Base-by-base conservation (phyloP, 2,797 vertebrate genomes). In the Falco concolor region DNA sequence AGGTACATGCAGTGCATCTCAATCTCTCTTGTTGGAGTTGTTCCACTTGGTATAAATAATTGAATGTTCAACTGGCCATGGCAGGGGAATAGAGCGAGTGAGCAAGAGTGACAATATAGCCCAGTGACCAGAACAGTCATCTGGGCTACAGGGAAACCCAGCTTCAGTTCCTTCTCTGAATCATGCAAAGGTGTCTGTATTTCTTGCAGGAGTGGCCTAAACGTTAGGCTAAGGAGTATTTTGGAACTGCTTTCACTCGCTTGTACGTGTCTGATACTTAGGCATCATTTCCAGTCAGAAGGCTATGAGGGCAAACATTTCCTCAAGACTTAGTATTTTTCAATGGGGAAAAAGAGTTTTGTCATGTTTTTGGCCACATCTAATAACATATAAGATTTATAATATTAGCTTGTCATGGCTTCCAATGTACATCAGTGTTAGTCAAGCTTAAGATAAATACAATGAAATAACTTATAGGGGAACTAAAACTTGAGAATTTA, bases 401-500 rank as follows among this genome's bases (percentile, higher is more conserved):
- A 74, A 53, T 49, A 59, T 49, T 68, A 40, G 14, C 65, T 92
- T 73, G 44, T 75, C n/a, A 12, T 59, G 53, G 44, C 50, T 92
- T 87, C 53, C 73, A 74, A 12, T 34, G 61, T 68, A 57, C 45
- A 32, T 80, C 60, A 60, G 20, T 27, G 53, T 80, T 92, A 80
- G 60, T 93, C 49, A 76, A 90, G 63, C 67, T 95, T 42, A 38
- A 94, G 92, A 88, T 81, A 92, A 95, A 93, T 74, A 88, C 76
- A 93, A 72, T 92, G 76, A 95, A 97, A 80, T 95, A 87, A 95
- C 90, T 97, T 96, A 80, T 45, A 96, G 89, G 49, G 47, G 22
- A 84, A 80, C 89, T 93, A 93, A 85, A 84, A 92, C 69, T 84
- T 52, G 52, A 64, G 87, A 95, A 97, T 97, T 98, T 97, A 96